Evolutionary conservation across 2,797 vertebrate species (phyloP).

Genomic region (Chaetodon trifasciatus): DNA sequence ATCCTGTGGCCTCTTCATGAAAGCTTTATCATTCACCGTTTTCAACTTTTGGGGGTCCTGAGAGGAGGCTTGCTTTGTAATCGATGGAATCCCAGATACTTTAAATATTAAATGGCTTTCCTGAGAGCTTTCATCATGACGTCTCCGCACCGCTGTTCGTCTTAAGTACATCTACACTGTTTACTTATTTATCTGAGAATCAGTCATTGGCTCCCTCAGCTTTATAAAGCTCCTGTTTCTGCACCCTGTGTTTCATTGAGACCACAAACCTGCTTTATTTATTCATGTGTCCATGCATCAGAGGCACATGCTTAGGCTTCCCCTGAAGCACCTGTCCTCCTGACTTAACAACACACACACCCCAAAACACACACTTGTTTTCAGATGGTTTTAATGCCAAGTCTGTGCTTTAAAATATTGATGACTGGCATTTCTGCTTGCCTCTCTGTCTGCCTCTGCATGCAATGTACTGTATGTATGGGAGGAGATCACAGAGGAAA

Average conservation of each 20-base stretch:
- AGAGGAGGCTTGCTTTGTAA: slow-evolving; percentile 10
- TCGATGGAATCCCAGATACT: slow-evolving; percentile 38
- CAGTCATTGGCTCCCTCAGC: slow-evolving; percentile 45
- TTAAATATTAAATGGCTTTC: slow-evolving; percentile 64
- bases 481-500: slow-evolving; percentile 20
- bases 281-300: slow-evolving; percentile 69
- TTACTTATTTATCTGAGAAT: slow-evolving; percentile 79
- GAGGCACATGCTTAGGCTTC: slow-evolving; percentile 34
- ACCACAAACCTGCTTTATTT: slow-evolving; percentile 66
- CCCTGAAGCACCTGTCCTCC: slow-evolving; percentile 41
- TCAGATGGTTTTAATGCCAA: slow-evolving; percentile 52
- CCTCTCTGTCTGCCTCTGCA: slow-evolving; percentile 44
- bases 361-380: slow-evolving; percentile 5
- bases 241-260: slow-evolving; percentile 55
- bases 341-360: not conserved
- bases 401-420: slow-evolving; percentile 73
- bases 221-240: slow-evolving; percentile 54
- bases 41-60: not conserved
- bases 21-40: slow-evolving; percentile 10
- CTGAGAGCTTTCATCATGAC: slow-evolving; percentile 57
- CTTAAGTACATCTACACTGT: slow-evolving; percentile 64
- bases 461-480: not conserved
- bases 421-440: slow-evolving; percentile 51
- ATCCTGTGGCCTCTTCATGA: not conserved
- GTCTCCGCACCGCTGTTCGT: slow-evolving; percentile 46